These are phyloP conservation scores for Phodopus roborovskii DNA, from an alignment of 2,113 vertebrate genomes.

Conservation along the genomic window DNA sequence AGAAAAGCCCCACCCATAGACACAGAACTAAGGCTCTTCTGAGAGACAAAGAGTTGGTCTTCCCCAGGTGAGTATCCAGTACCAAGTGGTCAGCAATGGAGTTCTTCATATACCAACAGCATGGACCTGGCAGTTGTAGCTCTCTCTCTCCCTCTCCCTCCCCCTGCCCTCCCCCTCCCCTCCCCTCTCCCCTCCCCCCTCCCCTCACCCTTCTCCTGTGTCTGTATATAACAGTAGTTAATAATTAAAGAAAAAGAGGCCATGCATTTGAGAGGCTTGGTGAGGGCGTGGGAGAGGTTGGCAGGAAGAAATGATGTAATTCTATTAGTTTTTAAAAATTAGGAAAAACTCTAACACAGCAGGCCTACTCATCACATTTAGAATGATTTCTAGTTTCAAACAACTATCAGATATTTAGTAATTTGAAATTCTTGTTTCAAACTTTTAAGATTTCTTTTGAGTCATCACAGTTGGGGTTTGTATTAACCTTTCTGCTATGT, in stretches of 20 bases:
- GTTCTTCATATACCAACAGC: background rate
- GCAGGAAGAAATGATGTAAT: background rate
- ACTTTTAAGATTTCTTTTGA: background rate
- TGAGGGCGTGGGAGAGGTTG: background rate
- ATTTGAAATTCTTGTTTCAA: background rate
- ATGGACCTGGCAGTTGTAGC: background rate
- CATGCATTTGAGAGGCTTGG: background rate
- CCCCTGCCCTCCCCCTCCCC: rapidly evolving
- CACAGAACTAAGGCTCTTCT: background rate
- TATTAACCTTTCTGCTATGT: background rate
- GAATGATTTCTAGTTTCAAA: background rate
- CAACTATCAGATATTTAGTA: background rate
- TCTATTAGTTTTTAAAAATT: background rate
- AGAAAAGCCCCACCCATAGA: background rate
- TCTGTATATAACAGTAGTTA: background rate
- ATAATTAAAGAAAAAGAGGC: background rate
- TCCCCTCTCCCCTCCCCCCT: no score
- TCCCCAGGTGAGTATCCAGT: background rate
- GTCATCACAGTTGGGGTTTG: background rate
- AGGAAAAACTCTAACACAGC: background rate
- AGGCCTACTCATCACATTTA: background rate
- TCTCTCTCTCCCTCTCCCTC: background rate
- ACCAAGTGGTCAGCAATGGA: background rate
- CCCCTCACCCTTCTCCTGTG: background rate
- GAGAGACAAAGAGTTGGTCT: background rate